These are phyloP conservation scores for Hexactinellida sp. DNA, from an alignment of 37 sponge, comb jelly and placozoan species.

Conservation along the genomic window DNA sequence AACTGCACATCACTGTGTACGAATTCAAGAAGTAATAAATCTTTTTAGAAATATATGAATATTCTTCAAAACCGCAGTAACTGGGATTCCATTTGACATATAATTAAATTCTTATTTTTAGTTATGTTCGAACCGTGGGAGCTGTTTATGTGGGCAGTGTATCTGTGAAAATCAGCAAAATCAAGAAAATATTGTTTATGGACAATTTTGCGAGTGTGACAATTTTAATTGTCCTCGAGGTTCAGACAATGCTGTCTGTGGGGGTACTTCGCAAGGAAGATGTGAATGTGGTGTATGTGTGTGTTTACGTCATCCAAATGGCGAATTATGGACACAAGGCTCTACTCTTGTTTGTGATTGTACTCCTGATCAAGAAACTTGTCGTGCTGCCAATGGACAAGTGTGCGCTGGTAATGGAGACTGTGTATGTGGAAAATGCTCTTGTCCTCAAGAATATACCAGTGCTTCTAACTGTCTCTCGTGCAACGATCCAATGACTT, in stretches of 20 bases:
- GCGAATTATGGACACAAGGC: not conserved
- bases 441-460: not conserved
- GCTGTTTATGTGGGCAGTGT: constrained; percentile 5
- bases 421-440: not conserved
- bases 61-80: too few species aligned
- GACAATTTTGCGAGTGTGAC: not conserved
- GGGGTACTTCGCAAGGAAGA: not conserved
- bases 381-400: not conserved
- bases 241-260: not conserved
- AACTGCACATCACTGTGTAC: too few species aligned
- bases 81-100: too few species aligned
- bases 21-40: too few species aligned
- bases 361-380: constrained; percentile 14
- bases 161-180: not conserved
- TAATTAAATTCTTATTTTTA: too few species aligned
- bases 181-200: not conserved
- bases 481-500: constrained; percentile 3
- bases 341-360: constrained; percentile 1
- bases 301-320: not conserved
- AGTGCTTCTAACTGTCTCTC: not conserved
- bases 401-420: not conserved
- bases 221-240: constrained; percentile 12
- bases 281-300: not conserved
- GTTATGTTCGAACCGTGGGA: constrained; percentile 1
- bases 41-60: too few species aligned